phyloP scores from a whole-genome alignment of 1,140 invertebrate genomes.

The Heliothis subflexa region DNA sequence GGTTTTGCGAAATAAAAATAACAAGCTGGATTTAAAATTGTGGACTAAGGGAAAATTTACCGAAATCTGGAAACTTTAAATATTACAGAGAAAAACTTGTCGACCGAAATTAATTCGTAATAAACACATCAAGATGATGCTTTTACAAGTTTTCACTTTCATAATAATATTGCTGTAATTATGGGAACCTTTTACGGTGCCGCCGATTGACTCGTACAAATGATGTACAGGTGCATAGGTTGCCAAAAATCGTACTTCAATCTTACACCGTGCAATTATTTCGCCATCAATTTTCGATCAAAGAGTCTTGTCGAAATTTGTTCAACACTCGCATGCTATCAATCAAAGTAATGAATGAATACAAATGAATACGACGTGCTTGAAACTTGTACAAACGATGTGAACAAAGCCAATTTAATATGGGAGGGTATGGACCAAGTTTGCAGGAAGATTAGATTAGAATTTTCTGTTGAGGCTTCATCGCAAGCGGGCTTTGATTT shows the following conservation, averaged over 20 bases:
- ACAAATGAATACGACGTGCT: constrained; percentile 23
- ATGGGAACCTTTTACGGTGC: not conserved
- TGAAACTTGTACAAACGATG: constrained; percentile 15
- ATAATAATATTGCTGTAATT: constrained; percentile 42
- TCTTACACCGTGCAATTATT: constrained; percentile 61
- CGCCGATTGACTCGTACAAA: constrained; percentile 60
- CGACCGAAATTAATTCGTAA: not conserved
- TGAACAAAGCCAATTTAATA: constrained; percentile 35
- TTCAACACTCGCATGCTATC: constrained; percentile 29
- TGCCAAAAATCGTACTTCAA: constrained; percentile 38
- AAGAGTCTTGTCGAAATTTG: constrained; percentile 55
- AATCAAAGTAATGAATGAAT: constrained; percentile 44
- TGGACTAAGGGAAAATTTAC: not conserved
- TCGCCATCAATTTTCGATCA: constrained; percentile 65
- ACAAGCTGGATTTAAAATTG: not conserved
- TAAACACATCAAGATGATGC: constrained; percentile 9
- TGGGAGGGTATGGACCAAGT: constrained; percentile 6
- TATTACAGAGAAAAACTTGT: not conserved
- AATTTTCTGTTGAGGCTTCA: not conserved
- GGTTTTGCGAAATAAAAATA: not conserved
- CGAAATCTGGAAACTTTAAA: not conserved
- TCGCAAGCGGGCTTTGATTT: constrained; percentile 3
- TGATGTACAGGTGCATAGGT: constrained; percentile 48
- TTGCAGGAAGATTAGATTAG: constrained; percentile 22
- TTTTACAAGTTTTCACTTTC: constrained; percentile 47